Evolutionary conservation across 1,140 invertebrate genomes (phyloP), one percentile per base, ranked within the genome.

Genomic region (Diabrotica virgifera): DNA sequence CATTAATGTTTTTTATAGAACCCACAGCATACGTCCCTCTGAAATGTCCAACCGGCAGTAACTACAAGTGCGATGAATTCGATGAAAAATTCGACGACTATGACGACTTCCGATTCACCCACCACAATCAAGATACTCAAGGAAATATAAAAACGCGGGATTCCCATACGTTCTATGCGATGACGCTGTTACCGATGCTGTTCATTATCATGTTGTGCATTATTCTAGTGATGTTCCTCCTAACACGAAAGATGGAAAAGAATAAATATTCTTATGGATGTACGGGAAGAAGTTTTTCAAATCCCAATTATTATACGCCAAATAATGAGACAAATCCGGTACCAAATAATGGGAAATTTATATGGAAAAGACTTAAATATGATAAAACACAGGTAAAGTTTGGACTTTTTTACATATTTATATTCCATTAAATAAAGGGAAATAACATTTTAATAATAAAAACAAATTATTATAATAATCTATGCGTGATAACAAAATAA

Each of bases 281-380:
- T 7, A 84, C 82, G 56, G 81, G 87, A 59, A 81, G 87, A 62
- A 87, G 86, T 52, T 92, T 90, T 76, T 87, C 89, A 2, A 92
- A 92, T 82, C 90, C 90, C 1, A 91, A 90, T 72, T 92, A 92
- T 72, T 88, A 86, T 70, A 84, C 86, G n/a, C 86, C 86, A 11
- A 65, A 70, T 50, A 68, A 70, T 60, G 74, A 77, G 57, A 80
- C 58, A 73, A 38, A 70, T 72, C 37, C 46, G 61, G 75, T 70
- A 13, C 71, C 79, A 35, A 74, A 66, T 72, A 61, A 75, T 74
- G 87, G 88, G 62, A 86, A 85, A 7, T 87, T 85, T 64, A 83
- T 87, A 37, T 90, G 88, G 87, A 87, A 87, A 73, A 81, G 87
- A 64, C 83, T 90, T 36, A 88, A 87, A 74, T 90, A 88, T 76